Conservation (phyloP, 64 coral and sea anemone genomes). For the Dendrophyllia cribrosa region DNA sequence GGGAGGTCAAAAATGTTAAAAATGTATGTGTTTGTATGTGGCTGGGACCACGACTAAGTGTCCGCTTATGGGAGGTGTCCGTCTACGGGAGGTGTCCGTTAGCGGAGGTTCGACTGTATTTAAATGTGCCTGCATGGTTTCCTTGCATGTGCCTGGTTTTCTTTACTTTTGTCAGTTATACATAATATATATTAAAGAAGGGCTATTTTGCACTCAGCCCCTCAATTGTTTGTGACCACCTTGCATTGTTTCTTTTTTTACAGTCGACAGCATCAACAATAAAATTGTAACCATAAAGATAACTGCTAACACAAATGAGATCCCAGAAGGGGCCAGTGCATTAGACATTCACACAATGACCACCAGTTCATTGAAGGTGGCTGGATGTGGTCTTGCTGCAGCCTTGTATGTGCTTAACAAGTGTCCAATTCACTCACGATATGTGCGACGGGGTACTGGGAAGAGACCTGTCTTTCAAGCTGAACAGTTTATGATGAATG, state of each 20-base stretch:
- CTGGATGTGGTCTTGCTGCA: constrained; percentile 26
- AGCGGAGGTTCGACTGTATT: no score
- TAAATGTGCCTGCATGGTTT: no score
- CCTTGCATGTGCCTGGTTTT: no score
- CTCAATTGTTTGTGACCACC: no score
- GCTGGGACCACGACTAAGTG: no score
- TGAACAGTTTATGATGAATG: not conserved
- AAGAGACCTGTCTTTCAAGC: constrained; percentile 1
- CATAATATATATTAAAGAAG: no score
- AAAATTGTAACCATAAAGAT: not conserved
- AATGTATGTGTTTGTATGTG: no score
- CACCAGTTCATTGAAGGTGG: not conserved
- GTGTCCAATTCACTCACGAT: constrained; percentile 69
- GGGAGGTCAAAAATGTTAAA: no score
- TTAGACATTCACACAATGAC: not conserved
- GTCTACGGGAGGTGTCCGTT: no score
- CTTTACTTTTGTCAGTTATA: no score
- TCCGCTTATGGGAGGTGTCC: no score
- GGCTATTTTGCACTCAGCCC: no score
- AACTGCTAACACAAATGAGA: not conserved
- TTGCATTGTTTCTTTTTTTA: not conserved
- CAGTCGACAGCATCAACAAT: not conserved
- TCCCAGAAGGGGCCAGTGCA: not conserved
- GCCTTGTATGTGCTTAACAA: constrained; percentile 60
- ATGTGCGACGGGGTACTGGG: constrained; percentile 33